Evolutionary conservation across 2,113 vertebrate genomes (phyloP), one percentile per base, ranked within the genome.

Genomic region (Petaurus breviceps): DNA sequence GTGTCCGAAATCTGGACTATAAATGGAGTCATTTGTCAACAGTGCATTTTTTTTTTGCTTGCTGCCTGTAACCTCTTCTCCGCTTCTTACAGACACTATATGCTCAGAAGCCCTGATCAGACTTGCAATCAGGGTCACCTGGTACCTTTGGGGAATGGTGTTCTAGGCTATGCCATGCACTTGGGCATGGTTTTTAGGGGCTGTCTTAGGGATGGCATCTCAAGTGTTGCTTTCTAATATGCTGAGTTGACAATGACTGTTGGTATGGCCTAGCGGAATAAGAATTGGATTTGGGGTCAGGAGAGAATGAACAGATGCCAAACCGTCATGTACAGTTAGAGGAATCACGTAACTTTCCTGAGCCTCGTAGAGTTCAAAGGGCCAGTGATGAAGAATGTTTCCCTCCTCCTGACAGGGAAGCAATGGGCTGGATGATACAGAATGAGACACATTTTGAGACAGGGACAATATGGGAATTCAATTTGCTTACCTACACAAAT

Each of bases 1-100:
- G 96, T 98, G 97, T 98, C 98, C 89, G 19, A 98, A 99, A 98
- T 98, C 97, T 97, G 98, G 98, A 98, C 98, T 98, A 96, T 98
- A 98, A 98, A 97, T 97, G 97, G 97, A 98, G 94, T 98, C 97
- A 98, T 99, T 98, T 98, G 97, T 98, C 98, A 98, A 95, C 97
- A 97, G 94, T 97, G 96, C 90, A 94, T 96, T 98, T 98, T 92
- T 51, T 43, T 95, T 94, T 98, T 98, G 96, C 97, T 98, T 96
- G 92, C 96, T 94, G 47, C 94, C 94, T 98, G 94, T 95, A 96
- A 94, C 90, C 61, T 97, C 97, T 97, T 96, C 94, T 98, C 95
- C 55, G 95, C 94, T 93, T 97, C 52, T 94, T 94, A 9, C 84
- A 94, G 96, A 55, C 95, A 97, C 52, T 97, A 57, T 96, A n/a